Base-by-base conservation (phyloP, 2,797 vertebrate genomes). In the Typhlichthys subterraneus region DNA sequence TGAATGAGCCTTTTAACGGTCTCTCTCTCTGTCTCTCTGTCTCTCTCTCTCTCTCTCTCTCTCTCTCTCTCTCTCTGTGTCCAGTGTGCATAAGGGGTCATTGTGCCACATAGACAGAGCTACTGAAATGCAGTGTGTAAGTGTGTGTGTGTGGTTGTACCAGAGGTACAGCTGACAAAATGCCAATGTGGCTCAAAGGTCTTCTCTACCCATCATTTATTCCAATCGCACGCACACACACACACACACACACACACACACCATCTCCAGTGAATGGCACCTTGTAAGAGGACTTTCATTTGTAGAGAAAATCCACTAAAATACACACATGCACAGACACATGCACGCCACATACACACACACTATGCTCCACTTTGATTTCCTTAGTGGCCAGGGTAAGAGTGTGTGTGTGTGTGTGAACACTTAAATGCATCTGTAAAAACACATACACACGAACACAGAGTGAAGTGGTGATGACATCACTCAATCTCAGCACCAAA, bases 21-120 rank as follows among this genome's bases (percentile, higher is more conserved):
- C 38, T 23, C 49, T 14, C 63, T 12, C 65, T 33, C 46, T 38
- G 53, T 60, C 47, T 7, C 51, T 10, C 15, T 1, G 19, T 38
- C 7, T 8, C 15, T 9, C 51, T 2, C 51, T 33, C 51, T 9
- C 65, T 33, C 46, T 38, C 58, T 60, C 49, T 8, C 38, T 38
- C 7, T 8, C 49, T 8, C 38, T 23, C 49, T 14, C 63, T 14
- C 65, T 33, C 46, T 38, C 58, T 60, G 23, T 13, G 17, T 29
- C 52, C 29, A 59, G 65, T 70, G 78, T 81, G 81, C 80, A 77
- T 83, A 87, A 50, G 65, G 73, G 79, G 82, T 85, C 76, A 87
- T 77, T 88, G 84, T 86, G 74, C 75, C 76, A 73, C 45, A 1
- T 42, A 4, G 57, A 2, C 45, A 4, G 57, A 72, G 66, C 81